Conservation (phyloP, 2,113 vertebrate species). For the Eleginops maclovinus region DNA sequence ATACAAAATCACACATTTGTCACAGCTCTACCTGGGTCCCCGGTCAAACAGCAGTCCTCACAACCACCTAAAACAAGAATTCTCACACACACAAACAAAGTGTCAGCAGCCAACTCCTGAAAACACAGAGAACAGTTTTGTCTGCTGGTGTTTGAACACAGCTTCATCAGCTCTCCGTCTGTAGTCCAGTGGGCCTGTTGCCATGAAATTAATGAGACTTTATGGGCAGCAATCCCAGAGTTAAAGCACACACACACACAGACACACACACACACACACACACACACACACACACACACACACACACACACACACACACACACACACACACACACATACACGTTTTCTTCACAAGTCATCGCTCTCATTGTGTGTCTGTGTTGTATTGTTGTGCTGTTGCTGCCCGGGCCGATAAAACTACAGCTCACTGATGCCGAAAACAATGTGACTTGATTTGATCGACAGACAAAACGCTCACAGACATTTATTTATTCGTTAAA, state of each 20-base stretch:
- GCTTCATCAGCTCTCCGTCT: constrained; percentile 44
- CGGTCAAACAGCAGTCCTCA: background rate
- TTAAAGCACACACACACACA: constrained; percentile 21
- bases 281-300: constrained; percentile 43
- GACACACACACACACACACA: constrained; percentile 35
- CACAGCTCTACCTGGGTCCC: too few species aligned
- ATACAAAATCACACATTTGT: too few species aligned
- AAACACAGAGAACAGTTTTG: constrained; percentile 21
- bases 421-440: constrained; percentile 38
- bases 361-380: constrained; percentile 43
- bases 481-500: background rate
- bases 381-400: constrained; percentile 28
- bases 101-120: constrained; percentile 7
- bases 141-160: constrained; percentile 50
- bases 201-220: constrained; percentile 65
- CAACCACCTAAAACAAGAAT: background rate
- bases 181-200: constrained; percentile 49
- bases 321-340: constrained; percentile 39
- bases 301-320: constrained; percentile 27
- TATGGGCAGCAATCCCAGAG: constrained; percentile 60
- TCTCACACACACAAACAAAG: constrained; percentile 6
- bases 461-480: background rate
- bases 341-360: constrained; percentile 4
- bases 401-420: constrained; percentile 35
- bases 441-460: background rate